Evolutionary conservation across 2,113 vertebrate species (phyloP).

Genomic region (Cercocebus atys): DNA sequence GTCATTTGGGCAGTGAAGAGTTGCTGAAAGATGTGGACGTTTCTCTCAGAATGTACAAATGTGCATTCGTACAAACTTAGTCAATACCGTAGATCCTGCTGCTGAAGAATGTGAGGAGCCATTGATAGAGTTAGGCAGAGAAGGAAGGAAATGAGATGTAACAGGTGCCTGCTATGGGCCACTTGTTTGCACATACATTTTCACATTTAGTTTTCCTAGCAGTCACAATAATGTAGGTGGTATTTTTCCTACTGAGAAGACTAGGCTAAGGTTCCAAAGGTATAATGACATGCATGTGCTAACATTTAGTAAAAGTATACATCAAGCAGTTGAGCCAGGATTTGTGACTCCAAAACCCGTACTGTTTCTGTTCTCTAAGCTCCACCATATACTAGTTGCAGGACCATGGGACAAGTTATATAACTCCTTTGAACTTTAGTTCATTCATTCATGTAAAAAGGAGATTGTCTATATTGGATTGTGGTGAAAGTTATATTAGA

Average conservation of each 20-base stretch:
- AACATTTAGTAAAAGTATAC: background rate
- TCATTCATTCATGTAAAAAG: background rate
- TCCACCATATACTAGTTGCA: background rate
- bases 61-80: background rate
- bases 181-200: background rate
- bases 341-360: background rate
- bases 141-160: background rate
- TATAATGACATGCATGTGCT: background rate
- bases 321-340: background rate
- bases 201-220: background rate
- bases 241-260: background rate
- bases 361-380: background rate
- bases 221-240: background rate
- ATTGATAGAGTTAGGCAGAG: background rate
- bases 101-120: background rate
- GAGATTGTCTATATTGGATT: background rate
- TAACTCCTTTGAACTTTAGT: background rate
- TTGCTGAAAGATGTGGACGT: background rate
- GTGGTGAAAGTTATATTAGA: slow-evolving; percentile 39
- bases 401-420: background rate
- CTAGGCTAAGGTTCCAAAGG: background rate
- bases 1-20: background rate
- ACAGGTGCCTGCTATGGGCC: background rate
- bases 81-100: background rate
- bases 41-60: background rate